phyloP scores from a whole-genome alignment of 2,888 invertebrate genomes.

The Zootermopsis nevadensis region DNA sequence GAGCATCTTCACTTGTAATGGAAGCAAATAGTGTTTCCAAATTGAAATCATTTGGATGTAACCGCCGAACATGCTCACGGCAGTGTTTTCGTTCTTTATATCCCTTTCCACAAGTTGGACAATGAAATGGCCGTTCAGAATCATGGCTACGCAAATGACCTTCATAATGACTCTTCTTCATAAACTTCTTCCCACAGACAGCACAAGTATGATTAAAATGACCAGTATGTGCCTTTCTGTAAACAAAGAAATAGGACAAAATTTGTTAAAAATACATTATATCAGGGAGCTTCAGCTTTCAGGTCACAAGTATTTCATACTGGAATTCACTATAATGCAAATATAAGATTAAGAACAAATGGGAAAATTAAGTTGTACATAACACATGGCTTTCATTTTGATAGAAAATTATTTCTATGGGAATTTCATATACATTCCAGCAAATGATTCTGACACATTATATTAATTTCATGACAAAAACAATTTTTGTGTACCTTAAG shows the following conservation, averaged over 20 bases:
- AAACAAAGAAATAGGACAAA: neutral
- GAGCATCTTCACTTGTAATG: conserved; percentile 47
- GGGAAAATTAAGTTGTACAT: too few relatives aligned
- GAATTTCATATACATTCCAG: too few relatives aligned
- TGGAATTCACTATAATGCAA: too few relatives aligned
- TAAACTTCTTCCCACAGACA: conserved; percentile 50
- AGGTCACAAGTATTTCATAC: too few relatives aligned
- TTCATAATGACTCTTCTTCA: conserved; percentile 49
- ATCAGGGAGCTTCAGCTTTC: too few relatives aligned
- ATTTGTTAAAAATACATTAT: too few relatives aligned
- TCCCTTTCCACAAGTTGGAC: conserved; percentile 49
- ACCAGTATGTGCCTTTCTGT: conserved; percentile 48
- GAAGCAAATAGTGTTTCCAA: conserved; percentile 49
- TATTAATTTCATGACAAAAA: too few relatives aligned
- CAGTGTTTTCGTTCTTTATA: conserved; percentile 50
- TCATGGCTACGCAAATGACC: conserved; percentile 46
- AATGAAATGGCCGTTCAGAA: conserved; percentile 47
- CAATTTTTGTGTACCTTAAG: too few relatives aligned
- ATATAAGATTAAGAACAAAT: too few relatives aligned
- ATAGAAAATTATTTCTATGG: too few relatives aligned
- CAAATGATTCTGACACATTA: too few relatives aligned
- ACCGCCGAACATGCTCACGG: conserved; percentile 44
- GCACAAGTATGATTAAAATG: conserved; percentile 46
- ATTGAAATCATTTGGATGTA: conserved; percentile 47
- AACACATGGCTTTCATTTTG: too few relatives aligned